These are phyloP conservation scores for Syngnathus rostellatus DNA, from an alignment of 2,797 vertebrate genomes.

Conservation along the genomic window DNA sequence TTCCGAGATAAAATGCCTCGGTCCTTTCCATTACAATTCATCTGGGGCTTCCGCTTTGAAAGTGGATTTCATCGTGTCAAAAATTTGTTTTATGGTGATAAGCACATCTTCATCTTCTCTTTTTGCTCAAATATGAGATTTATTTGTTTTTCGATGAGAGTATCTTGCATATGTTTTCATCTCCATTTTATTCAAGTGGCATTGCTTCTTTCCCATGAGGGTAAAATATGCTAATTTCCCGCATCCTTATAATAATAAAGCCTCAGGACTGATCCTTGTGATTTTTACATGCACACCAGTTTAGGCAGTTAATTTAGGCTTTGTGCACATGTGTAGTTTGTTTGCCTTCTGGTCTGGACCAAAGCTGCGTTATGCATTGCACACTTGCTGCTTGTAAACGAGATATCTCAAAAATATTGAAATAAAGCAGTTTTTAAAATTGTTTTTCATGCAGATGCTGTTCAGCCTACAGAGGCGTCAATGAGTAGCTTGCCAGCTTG, in stretches of 20 bases:
- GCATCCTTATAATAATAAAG: not conserved
- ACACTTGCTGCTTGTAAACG: not conserved
- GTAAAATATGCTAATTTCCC: slow-evolving; percentile 1
- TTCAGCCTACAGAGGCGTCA: slow-evolving; percentile 71
- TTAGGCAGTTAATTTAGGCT: not conserved
- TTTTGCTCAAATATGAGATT: not conserved
- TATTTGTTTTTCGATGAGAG: not conserved
- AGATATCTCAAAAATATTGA: not conserved
- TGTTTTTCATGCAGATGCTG: slow-evolving; percentile 24
- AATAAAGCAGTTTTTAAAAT: not conserved
- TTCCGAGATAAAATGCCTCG: slow-evolving; percentile 1
- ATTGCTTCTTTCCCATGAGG: not conserved
- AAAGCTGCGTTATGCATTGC: not conserved
- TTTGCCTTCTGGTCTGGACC: not conserved
- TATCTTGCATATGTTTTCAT: not conserved
- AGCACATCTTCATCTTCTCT: not conserved
- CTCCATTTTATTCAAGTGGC: not conserved
- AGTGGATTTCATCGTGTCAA: slow-evolving; percentile 19
- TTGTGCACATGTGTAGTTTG: not conserved
- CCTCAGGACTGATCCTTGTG: not conserved
- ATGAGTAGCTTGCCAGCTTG: slow-evolving; percentile 68
- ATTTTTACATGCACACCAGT: not conserved
- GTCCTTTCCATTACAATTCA: slow-evolving; percentile 11
- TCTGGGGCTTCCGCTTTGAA: not conserved
- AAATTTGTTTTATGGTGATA: not conserved